Conservation (phyloP, 2,113 vertebrate genomes). For the Ctenomys sociabilis region DNA sequence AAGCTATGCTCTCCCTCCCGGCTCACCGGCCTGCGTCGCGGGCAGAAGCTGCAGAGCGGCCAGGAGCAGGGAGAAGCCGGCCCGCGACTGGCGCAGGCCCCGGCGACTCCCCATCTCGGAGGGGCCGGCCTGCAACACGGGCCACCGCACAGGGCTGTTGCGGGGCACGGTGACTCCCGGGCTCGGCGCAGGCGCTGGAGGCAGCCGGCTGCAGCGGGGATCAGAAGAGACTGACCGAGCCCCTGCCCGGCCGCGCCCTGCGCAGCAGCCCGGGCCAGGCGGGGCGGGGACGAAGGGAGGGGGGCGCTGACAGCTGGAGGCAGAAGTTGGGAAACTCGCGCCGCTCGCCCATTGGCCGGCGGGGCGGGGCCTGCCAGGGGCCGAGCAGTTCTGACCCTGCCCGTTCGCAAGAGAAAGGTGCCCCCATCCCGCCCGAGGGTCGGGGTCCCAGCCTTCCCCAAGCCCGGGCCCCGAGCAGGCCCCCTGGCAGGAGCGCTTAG, state of each 20-base stretch:
- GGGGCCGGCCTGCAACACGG: neutral
- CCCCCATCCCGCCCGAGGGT: neutral
- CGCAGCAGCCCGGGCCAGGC: neutral
- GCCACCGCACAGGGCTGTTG: neutral
- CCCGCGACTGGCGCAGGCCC: conserved; percentile 32
- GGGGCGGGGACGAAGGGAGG: neutral
- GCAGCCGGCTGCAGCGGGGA: conserved; percentile 3
- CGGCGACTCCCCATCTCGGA: conserved; percentile 48
- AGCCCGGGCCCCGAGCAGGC: neutral
- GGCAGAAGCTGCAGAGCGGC: conserved; percentile 54
- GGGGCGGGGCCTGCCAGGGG: neutral
- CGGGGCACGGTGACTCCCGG: conserved; percentile 35
- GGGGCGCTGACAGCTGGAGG: conserved; percentile 49
- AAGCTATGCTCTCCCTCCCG: neutral
- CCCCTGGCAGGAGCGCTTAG: neutral
- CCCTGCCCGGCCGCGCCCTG: conserved; percentile 76
- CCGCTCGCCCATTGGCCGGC: conserved; percentile 53
- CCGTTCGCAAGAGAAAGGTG: neutral
- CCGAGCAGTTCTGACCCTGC: neutral
- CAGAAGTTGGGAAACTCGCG: conserved; percentile 57
- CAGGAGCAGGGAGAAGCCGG: conserved; percentile 69
- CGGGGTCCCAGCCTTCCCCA: neutral
- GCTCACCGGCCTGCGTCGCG: conserved; percentile 72
- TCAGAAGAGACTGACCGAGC: conserved; percentile 51
- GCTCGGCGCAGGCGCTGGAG: neutral